Percentiles rank a stretch among this genome's conserved stretches.
These are phyloP conservation scores for Atta colombica DNA, from an alignment of 1,140 invertebrate genomes.

Conservation along the genomic window DNA sequence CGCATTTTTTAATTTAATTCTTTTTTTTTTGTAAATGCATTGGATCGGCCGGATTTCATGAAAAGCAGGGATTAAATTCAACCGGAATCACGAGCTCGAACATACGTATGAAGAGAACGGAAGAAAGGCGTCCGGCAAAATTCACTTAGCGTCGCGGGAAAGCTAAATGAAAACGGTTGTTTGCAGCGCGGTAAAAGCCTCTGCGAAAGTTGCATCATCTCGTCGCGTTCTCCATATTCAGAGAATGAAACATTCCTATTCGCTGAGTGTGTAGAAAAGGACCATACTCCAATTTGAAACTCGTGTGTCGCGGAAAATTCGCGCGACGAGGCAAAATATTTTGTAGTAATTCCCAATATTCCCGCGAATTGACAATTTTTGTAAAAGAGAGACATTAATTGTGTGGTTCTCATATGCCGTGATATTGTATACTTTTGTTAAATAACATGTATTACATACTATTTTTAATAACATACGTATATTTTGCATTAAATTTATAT, in stretches of 20 bases:
- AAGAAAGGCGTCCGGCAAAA: slow-evolving; percentile 56
- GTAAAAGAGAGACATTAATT: neutral
- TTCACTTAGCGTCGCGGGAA: slow-evolving; percentile 55
- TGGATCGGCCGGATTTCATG: slow-evolving; percentile 29
- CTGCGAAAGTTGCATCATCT: slow-evolving; percentile 40
- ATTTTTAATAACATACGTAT: neutral
- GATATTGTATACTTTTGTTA: neutral
- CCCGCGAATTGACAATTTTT: neutral
- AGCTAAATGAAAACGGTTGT: slow-evolving; percentile 58
- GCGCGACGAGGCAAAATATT: slow-evolving; percentile 4
- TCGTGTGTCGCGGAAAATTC: slow-evolving; percentile 25
- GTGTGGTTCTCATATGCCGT: neutral
- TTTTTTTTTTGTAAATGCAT: neutral
- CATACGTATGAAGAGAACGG: slow-evolving; percentile 26
- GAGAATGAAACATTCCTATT: slow-evolving; percentile 5
- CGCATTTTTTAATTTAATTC: neutral
- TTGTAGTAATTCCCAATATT: slow-evolving; percentile 21
- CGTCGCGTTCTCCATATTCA: slow-evolving; percentile 22
- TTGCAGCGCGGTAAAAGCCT: slow-evolving; percentile 47
- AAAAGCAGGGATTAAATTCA: slow-evolving; percentile 54
- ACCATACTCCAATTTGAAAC: slow-evolving; percentile 37
- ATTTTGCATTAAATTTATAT: neutral
- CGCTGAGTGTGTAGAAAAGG: slow-evolving; percentile 14
- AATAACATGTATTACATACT: neutral
- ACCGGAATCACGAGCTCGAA: slow-evolving; percentile 10